These are phyloP conservation scores for Trichonephila clavipes DNA, from an alignment of 1,140 invertebrate genomes.

Conservation along the genomic window DNA sequence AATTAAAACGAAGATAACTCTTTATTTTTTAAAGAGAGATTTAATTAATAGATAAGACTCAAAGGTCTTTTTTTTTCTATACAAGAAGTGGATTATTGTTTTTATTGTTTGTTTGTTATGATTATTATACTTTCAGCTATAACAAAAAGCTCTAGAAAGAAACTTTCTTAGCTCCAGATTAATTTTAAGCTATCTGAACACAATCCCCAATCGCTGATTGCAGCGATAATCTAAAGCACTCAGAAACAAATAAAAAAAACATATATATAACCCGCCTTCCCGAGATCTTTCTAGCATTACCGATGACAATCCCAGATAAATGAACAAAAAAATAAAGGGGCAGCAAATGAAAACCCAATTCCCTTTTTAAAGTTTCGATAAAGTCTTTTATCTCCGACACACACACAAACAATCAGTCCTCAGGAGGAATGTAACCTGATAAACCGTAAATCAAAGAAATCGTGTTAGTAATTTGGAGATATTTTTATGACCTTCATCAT, in stretches of 20 bases:
- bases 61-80: too few species aligned
- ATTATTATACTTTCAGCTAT: too few species aligned
- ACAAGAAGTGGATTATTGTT: too few species aligned
- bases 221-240: neutral
- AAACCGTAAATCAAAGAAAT: conserved; percentile 55
- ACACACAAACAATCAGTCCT: neutral
- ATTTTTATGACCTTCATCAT: conserved; percentile 62
- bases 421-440: conserved; percentile 26
- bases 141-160: too few species aligned
- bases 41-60: too few species aligned
- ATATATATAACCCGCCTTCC: neutral
- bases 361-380: conserved; percentile 21
- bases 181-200: neutral
- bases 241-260: neutral
- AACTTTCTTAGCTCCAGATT: too few species aligned
- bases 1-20: too few species aligned
- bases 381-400: neutral
- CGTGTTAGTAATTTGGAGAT: conserved; percentile 61
- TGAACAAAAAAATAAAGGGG: too few species aligned
- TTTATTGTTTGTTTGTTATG: too few species aligned
- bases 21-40: too few species aligned
- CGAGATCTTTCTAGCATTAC: neutral
- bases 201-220: neutral
- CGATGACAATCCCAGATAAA: conserved; percentile 41
- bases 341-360: neutral